Conservation (phyloP, 2,888 invertebrate species). For the Drosophila helvetica region DNA sequence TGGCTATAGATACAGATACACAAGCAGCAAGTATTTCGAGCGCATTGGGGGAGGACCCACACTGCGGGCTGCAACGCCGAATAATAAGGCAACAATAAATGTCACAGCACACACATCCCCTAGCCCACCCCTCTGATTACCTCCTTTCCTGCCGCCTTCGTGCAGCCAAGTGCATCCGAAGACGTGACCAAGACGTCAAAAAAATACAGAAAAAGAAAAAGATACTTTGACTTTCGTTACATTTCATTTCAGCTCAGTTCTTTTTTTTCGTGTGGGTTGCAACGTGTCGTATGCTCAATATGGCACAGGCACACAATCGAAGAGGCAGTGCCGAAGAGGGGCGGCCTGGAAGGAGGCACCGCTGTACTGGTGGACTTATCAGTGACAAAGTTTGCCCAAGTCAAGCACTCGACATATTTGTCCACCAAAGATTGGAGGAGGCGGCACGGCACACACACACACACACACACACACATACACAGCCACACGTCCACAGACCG, state of each 20-base stretch:
- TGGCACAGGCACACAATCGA: conserved; percentile 31
- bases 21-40: conserved; percentile 60
- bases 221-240: conserved; percentile 41
- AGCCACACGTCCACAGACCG: conserved; percentile 4
- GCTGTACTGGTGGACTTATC: conserved; percentile 52
- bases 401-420: conserved; percentile 48
- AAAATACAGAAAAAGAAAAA: conserved; percentile 31
- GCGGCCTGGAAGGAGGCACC: conserved; percentile 10
- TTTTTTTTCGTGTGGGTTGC: conserved; percentile 10
- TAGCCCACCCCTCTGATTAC: background rate
- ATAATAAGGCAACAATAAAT: conserved; percentile 51
- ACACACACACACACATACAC: background rate
- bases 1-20: conserved; percentile 52
- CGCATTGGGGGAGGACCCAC: conserved; percentile 50
- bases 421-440: conserved; percentile 40
- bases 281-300: conserved; percentile 70
- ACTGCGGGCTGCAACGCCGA: conserved; percentile 18
- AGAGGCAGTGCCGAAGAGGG: conserved; percentile 20
- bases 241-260: conserved; percentile 29
- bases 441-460: background rate
- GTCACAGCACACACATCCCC: conserved; percentile 42
- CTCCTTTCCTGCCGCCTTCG: background rate
- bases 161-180: conserved; percentile 60
- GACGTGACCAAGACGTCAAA: conserved; percentile 70
- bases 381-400: conserved; percentile 74